phyloP scores from a whole-genome alignment of 2,888 invertebrate genomes.

The Cremastinae sp. region DNA sequence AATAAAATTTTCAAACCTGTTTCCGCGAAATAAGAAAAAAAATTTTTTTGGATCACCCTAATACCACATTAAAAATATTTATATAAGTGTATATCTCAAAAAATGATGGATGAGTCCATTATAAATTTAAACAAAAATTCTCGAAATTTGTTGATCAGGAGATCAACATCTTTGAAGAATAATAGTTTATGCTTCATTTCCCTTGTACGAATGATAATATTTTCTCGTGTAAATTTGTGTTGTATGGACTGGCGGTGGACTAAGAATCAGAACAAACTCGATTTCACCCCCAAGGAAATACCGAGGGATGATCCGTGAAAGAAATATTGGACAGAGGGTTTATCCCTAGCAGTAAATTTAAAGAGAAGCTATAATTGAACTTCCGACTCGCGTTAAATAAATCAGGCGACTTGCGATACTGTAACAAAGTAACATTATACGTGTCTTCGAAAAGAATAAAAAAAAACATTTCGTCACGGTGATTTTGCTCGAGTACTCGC shows the following conservation, averaged over 20 bases:
- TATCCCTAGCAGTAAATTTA: conserved; percentile 20
- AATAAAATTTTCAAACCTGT: too few relatives aligned
- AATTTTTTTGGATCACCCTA: too few relatives aligned
- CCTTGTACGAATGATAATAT: background rate
- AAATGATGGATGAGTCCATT: conserved; percentile 7
- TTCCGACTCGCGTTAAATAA: conserved; percentile 40
- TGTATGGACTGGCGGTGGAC: conserved; percentile 21
- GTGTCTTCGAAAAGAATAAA: background rate
- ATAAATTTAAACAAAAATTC: conserved; percentile 60
- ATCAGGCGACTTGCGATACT: conserved; percentile 14
- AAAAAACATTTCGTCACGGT: background rate
- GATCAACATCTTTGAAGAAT: background rate
- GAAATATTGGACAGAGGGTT: conserved; percentile 42
- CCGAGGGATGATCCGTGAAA: conserved; percentile 42
- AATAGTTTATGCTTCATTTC: too few relatives aligned
- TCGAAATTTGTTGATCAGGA: background rate
- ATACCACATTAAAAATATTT: too few relatives aligned
- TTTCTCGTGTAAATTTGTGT: conserved; percentile 5
- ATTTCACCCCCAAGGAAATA: conserved; percentile 27
- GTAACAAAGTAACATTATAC: background rate
- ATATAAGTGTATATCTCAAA: too few relatives aligned
- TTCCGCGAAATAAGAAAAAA: too few relatives aligned
- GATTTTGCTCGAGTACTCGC: conserved; percentile 1
- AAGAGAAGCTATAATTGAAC: conserved; percentile 41
- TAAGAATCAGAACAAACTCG: background rate